A percentile compares a stretch with the other conserved stretches of the same genome.
These are phyloP conservation scores for Leptoclinus maculatus DNA, from an alignment of 2,797 vertebrate genomes.

Conservation along the genomic window DNA sequence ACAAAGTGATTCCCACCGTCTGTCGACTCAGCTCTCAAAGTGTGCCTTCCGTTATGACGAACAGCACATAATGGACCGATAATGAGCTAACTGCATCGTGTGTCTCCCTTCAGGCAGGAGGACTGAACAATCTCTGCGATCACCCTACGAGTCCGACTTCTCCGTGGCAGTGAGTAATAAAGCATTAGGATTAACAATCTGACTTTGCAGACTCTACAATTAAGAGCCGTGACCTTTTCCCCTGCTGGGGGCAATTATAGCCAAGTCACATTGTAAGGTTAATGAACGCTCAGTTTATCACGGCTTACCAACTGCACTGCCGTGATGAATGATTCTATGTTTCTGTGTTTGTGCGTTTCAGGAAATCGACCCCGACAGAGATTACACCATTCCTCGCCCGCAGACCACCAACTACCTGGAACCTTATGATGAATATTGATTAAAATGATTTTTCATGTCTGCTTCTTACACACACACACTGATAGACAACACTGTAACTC, in stretches of 20 bases:
- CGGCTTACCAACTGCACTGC: neutral
- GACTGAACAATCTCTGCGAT: constrained; percentile 58
- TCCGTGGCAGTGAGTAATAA: constrained; percentile 80
- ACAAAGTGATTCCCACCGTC: neutral
- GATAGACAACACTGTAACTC: neutral
- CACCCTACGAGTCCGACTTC: constrained; percentile 82
- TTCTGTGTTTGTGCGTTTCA: constrained; percentile 68
- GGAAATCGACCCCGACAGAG: constrained; percentile 82
- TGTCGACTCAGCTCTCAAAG: constrained; percentile 24
- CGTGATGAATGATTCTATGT: constrained; percentile 8
- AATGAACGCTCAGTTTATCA: constrained; percentile 35
- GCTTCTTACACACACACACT: neutral
- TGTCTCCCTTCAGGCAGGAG: constrained; percentile 70
- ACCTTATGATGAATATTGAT: constrained; percentile 80
- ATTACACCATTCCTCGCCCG: constrained; percentile 89
- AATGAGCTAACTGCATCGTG: constrained; percentile 49
- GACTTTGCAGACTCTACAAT: constrained; percentile 21
- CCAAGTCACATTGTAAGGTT: constrained; percentile 22
- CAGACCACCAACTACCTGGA: constrained; percentile 81
- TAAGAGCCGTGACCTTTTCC: constrained; percentile 45
- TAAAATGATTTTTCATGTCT: constrained; percentile 25
- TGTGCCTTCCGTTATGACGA: constrained; percentile 24
- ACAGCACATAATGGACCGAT: constrained; percentile 30
- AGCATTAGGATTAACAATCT: constrained; percentile 39
- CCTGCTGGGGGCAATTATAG: constrained; percentile 11